Percentiles rank a stretch among this genome's conserved stretches.
These are phyloP conservation scores for Pollenia amentaria DNA, from an alignment of 2,888 invertebrate species.

Conservation along the genomic window DNA sequence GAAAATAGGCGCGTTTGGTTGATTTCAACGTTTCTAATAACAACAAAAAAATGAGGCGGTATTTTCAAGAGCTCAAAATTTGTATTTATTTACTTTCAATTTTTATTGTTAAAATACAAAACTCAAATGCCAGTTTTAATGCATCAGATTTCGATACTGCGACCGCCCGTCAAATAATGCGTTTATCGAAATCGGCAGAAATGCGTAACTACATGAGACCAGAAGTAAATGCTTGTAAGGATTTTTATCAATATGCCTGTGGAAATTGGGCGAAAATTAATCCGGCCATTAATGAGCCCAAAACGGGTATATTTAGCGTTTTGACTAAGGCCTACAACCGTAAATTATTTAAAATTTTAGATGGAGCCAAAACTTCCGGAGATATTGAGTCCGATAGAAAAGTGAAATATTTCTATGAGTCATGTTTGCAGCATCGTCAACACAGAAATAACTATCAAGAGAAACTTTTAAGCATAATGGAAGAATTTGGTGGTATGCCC, in stretches of 20 bases:
- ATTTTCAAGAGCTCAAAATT: not conserved
- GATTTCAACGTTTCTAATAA: not conserved
- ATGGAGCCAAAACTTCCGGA: conserved; percentile 72
- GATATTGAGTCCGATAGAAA: conserved; percentile 79
- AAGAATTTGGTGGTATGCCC: conserved; percentile 82
- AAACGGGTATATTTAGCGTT: conserved; percentile 75
- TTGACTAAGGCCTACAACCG: conserved; percentile 78
- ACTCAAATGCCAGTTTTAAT: conserved; percentile 6
- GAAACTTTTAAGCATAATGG: conserved; percentile 76
- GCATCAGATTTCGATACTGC: conserved; percentile 76
- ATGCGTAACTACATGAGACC: conserved; percentile 78
- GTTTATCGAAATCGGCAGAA: conserved; percentile 79
- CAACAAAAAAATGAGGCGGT: conserved; percentile 14
- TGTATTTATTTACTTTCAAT: not conserved
- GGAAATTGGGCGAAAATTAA: conserved; percentile 79
- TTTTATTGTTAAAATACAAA: not conserved
- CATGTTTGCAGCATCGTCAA: conserved; percentile 77
- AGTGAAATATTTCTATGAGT: conserved; percentile 82
- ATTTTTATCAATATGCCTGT: conserved; percentile 81
- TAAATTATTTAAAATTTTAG: conserved; percentile 77
- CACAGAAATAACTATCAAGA: conserved; percentile 70
- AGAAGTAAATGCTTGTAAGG: conserved; percentile 78
- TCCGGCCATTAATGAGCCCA: conserved; percentile 74
- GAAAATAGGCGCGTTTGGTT: conserved; percentile 11
- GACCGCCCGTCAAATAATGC: conserved; percentile 78